Evolutionary conservation across 1,140 invertebrate species (phyloP).

Genomic region (Anadara kagoshimensis): DNA sequence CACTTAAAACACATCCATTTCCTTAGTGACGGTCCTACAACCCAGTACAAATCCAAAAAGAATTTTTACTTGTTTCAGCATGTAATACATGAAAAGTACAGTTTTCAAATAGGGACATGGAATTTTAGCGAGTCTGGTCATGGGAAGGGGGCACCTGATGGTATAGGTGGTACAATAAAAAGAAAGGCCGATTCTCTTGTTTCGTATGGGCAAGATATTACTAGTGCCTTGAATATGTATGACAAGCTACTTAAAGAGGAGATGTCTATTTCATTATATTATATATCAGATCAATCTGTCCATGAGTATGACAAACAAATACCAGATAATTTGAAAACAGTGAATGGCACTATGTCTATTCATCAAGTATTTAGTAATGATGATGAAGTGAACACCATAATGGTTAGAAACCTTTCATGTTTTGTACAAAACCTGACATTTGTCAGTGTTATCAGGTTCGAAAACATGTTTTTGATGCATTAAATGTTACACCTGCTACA

Average conservation of each 20-base stretch:
- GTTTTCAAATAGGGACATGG: conserved; percentile 31
- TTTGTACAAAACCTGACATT: no score
- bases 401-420: no score
- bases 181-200: conserved; percentile 20
- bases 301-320: background rate
- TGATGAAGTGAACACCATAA: no score
- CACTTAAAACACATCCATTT: conserved; percentile 36
- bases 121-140: conserved; percentile 42
- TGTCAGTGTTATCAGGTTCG: no score
- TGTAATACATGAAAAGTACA: conserved; percentile 8
- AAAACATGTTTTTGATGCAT: no score
- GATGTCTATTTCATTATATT: background rate
- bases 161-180: conserved; percentile 27
- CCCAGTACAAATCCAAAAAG: conserved; percentile 47
- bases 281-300: conserved; percentile 2
- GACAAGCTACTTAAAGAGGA: background rate
- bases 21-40: conserved; percentile 47
- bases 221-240: conserved; percentile 12
- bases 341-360: conserved; percentile 29
- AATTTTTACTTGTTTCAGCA: conserved; percentile 45
- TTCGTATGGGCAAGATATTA: conserved; percentile 4
- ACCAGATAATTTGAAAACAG: background rate
- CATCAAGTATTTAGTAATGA: conserved; percentile 37
- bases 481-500: no score
- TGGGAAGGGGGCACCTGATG: conserved; percentile 39